Conservation (phyloP, 2,888 invertebrate genomes). For the Tetramorium bicarinatum region DNA sequence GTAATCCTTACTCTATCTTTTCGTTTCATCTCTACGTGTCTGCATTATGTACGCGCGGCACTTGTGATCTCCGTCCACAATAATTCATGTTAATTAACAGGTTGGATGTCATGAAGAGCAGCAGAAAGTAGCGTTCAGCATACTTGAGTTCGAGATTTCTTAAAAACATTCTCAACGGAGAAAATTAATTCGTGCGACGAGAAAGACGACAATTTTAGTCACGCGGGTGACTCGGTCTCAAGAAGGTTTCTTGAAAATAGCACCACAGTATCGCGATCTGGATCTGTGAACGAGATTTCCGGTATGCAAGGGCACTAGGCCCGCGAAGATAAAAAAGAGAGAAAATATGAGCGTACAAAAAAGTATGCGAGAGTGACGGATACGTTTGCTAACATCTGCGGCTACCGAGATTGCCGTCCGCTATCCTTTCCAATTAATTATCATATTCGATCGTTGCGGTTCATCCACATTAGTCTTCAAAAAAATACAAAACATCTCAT, state of each 20-base stretch:
- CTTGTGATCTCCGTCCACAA: conserved; percentile 18
- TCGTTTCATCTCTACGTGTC: conserved; percentile 6
- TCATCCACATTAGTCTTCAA: conserved; percentile 66
- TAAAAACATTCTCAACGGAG: neutral
- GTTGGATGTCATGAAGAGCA: neutral
- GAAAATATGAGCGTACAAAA: conserved; percentile 7
- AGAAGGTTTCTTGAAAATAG: conserved; percentile 55
- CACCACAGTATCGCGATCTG: conserved; percentile 49
- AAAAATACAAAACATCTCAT: conserved; percentile 31
- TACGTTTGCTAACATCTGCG: conserved; percentile 33
- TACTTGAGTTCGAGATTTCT: neutral
- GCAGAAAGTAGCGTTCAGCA: neutral
- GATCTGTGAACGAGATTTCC: conserved; percentile 57
- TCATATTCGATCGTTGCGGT: conserved; percentile 63
- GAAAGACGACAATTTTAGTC: conserved; percentile 41
- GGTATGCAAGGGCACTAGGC: conserved; percentile 11
- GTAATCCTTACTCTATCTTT: conserved; percentile 18
- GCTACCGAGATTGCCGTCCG: conserved; percentile 40
- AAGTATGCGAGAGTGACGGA: conserved; percentile 33
- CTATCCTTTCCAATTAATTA: conserved; percentile 71
- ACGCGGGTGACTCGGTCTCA: neutral
- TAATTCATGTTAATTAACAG: conserved; percentile 48
- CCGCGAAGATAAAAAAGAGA: conserved; percentile 33
- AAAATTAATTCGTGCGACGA: conserved; percentile 29
- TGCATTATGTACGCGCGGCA: neutral